Evolutionary conservation across 1,140 invertebrate genomes (phyloP).

Genomic region (Goniozus legneri): DNA sequence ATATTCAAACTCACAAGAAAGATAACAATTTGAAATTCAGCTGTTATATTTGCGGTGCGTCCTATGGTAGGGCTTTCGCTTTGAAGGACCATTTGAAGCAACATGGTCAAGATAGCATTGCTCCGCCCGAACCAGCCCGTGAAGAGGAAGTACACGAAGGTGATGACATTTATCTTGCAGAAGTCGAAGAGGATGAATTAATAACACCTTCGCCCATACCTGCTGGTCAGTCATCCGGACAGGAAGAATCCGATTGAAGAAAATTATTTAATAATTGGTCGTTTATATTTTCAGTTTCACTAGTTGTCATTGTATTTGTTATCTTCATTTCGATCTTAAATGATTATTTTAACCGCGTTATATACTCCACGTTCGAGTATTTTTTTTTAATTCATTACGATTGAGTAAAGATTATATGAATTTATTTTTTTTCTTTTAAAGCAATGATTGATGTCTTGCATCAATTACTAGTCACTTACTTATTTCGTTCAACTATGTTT

Average conservation of each 20-base stretch:
- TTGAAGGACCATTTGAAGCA: constrained; percentile 67
- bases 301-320: too few species aligned
- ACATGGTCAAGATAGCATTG: constrained; percentile 50
- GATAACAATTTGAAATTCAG: constrained; percentile 67
- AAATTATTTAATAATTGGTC: too few species aligned
- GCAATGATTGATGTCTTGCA: too few species aligned
- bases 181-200: constrained; percentile 38
- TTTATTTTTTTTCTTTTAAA: too few species aligned
- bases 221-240: constrained; percentile 25
- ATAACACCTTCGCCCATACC: constrained; percentile 30
- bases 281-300: too few species aligned
- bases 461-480: too few species aligned
- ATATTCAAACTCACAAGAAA: constrained; percentile 69
- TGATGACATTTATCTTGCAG: constrained; percentile 31
- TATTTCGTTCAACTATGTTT: too few species aligned
- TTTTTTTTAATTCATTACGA: too few species aligned
- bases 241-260: constrained; percentile 34
- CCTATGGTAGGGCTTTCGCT: constrained; percentile 68
- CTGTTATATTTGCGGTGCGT: constrained; percentile 69
- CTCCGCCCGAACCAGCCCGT: constrained; percentile 38
- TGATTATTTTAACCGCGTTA: too few species aligned
- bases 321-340: too few species aligned
- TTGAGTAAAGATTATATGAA: too few species aligned
- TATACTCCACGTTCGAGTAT: too few species aligned
- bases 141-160: constrained; percentile 46